phyloP scores from a whole-genome alignment of 2,888 invertebrate genomes.

The Catonia carolina region DNA sequence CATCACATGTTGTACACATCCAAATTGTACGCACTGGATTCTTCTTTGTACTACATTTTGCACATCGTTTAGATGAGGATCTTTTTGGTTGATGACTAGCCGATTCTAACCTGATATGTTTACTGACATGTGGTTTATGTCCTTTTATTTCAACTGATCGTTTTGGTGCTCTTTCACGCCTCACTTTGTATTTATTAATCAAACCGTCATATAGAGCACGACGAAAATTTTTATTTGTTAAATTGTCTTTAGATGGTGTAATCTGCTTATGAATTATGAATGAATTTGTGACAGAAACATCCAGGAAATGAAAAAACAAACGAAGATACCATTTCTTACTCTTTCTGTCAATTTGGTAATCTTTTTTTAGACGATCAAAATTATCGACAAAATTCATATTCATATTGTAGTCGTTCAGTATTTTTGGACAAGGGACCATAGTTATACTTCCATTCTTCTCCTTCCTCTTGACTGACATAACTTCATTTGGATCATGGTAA shows the following conservation, averaged over 20 bases:
- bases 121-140: conserved; percentile 5
- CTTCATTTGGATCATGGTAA: conserved; percentile 11
- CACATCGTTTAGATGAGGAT: neutral
- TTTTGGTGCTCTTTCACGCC: neutral
- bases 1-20: neutral
- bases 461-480: neutral
- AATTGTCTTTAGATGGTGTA: neutral
- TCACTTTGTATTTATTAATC: neutral
- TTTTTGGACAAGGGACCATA: conserved; percentile 10
- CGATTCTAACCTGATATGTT: conserved; percentile 1
- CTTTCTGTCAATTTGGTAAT: conserved; percentile 15
- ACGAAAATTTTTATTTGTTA: conserved; percentile 11
- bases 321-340: conserved; percentile 17
- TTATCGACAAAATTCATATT: conserved; percentile 22
- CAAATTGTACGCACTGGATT: neutral
- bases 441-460: conserved; percentile 12
- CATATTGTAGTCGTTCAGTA: conserved; percentile 12
- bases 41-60: neutral
- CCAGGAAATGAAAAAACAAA: conserved; percentile 18
- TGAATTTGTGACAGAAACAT: conserved; percentile 9
- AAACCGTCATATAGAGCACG: neutral
- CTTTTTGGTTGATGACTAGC: neutral
- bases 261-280: neutral
- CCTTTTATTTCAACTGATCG: neutral
- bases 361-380: conserved; percentile 15